These are phyloP conservation scores for Orientallactaga sibirica DNA, from an alignment of 2,797 vertebrate genomes.

Conservation along the genomic window DNA sequence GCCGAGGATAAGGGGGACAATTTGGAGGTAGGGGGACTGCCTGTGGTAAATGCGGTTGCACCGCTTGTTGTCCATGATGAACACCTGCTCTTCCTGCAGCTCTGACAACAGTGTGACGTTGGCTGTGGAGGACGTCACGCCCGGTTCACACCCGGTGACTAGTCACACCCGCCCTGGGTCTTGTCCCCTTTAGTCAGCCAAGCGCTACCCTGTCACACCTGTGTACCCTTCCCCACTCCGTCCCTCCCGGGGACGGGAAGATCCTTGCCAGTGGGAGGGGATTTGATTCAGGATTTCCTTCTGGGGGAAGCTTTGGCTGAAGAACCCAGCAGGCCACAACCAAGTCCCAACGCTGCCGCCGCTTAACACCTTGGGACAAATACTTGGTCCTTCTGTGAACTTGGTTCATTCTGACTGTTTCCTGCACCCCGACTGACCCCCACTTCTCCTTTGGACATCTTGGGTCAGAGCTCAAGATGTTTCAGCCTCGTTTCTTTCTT, in stretches of 20 bases:
- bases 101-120: constrained; percentile 25
- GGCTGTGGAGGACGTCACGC: constrained; percentile 10
- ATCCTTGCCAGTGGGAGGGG: not conserved
- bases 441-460: not conserved
- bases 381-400: not conserved
- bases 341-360: not conserved
- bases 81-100: constrained; percentile 68
- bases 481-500: no score
- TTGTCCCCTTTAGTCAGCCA: not conserved
- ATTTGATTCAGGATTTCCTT: not conserved
- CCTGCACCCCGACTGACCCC: not conserved
- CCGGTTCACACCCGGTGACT: no score
- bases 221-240: not conserved
- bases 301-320: constrained; percentile 13
- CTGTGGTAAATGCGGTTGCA: constrained; percentile 71
- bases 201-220: not conserved
- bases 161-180: no score
- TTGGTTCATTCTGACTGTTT: not conserved
- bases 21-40: not conserved
- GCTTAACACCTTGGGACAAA: not conserved
- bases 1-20: constrained; percentile 43
- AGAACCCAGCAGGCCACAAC: not conserved
- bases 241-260: not conserved
- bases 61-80: constrained; percentile 67
- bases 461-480: not conserved